Evolutionary conservation across 2,797 vertebrate species (phyloP).

Genomic region (Toxotes lorentzi): DNA sequence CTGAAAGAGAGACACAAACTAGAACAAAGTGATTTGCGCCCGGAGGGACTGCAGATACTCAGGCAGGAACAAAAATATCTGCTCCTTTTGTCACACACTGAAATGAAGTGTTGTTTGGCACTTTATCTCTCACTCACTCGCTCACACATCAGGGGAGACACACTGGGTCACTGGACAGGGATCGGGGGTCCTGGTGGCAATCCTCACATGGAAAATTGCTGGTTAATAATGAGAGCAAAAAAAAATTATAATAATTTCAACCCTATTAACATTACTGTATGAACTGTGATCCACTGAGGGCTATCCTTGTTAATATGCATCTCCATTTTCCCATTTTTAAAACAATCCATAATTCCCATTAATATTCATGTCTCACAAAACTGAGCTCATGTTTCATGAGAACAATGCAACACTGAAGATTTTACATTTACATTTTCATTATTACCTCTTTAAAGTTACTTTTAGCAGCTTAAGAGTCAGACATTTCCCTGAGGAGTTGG

Average conservation of each 20-base stretch:
- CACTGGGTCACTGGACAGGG: neutral
- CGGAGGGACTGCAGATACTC: neutral
- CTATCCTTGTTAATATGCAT: neutral
- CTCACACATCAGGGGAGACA: neutral
- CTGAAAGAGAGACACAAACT: neutral
- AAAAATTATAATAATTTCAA: neutral
- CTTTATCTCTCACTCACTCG: neutral
- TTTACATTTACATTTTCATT: neutral
- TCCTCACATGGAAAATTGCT: neutral
- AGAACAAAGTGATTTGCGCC: neutral
- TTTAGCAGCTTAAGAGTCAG: neutral
- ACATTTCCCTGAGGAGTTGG: neutral
- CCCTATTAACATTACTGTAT: neutral
- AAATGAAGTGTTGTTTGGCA: neutral
- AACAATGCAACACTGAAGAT: neutral
- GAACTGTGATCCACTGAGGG: neutral
- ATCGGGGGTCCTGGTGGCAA: neutral
- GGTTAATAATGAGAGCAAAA: conserved; percentile 11
- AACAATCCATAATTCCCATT: neutral
- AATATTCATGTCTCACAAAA: conserved; percentile 19
- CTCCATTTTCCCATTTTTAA: neutral
- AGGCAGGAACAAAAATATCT: neutral
- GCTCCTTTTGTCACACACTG: neutral
- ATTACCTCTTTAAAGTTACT: neutral
- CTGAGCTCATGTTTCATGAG: neutral